Evolutionary conservation across 1,140 invertebrate species (phyloP).

Genomic region (Apolygus lucorum): DNA sequence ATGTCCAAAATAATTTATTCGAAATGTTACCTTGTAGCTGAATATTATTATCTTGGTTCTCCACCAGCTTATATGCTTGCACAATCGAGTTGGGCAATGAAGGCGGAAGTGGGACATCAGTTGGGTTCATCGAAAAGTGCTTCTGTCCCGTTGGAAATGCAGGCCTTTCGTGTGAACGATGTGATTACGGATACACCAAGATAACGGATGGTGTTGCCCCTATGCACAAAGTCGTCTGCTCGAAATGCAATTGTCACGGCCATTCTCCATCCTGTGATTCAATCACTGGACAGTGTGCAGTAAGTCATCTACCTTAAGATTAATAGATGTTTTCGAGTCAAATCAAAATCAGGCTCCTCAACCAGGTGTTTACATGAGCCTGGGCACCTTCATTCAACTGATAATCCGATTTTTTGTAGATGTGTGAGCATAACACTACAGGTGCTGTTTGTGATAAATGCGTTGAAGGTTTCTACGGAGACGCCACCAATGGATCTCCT

Average conservation of each 20-base stretch:
- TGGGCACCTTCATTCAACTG: too few species aligned
- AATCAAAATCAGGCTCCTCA: too few species aligned
- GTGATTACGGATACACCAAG: slow-evolving; percentile 68
- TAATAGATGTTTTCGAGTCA: too few species aligned
- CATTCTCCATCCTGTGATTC: slow-evolving; percentile 77
- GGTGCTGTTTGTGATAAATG: slow-evolving; percentile 78
- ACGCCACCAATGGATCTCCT: slow-evolving; percentile 61
- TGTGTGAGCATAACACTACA: slow-evolving; percentile 59
- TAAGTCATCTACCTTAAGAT: slow-evolving; percentile 44
- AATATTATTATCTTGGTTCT: not conserved
- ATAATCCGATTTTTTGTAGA: slow-evolving; percentile 42
- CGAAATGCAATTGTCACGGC: slow-evolving; percentile 80
- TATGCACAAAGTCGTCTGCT: slow-evolving; percentile 51
- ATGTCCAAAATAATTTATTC: too few species aligned
- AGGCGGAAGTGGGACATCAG: slow-evolving; percentile 24
- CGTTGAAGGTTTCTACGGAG: slow-evolving; percentile 81
- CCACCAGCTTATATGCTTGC: slow-evolving; percentile 28
- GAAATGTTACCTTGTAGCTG: too few species aligned
- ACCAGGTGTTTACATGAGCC: too few species aligned
- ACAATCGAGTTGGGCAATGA: slow-evolving; percentile 31
- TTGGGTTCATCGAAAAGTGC: slow-evolving; percentile 44
- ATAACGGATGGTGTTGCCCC: slow-evolving; percentile 35
- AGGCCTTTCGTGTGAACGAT: slow-evolving; percentile 76
- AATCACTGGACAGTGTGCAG: slow-evolving; percentile 63
- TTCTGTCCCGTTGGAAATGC: slow-evolving; percentile 53